phyloP scores from a whole-genome alignment of 2,888 invertebrate genomes.

The Argyresthia goedartella region DNA sequence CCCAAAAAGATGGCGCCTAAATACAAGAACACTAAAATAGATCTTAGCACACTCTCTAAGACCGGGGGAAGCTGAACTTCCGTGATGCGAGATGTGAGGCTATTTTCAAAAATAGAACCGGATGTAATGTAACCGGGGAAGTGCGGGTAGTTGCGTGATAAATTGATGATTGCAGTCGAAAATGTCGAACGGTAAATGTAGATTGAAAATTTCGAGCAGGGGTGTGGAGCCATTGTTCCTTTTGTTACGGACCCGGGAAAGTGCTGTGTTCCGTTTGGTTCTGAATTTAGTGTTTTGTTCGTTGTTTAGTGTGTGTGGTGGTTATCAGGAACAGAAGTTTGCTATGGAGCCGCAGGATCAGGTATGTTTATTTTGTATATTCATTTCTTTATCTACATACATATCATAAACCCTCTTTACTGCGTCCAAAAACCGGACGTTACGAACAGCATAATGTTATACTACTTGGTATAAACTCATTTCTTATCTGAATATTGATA shows the following conservation, averaged over 20 bases:
- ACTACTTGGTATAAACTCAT: no score
- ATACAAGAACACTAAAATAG: constrained; percentile 32
- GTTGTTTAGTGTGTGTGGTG: constrained; percentile 29
- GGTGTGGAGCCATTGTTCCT: constrained; percentile 49
- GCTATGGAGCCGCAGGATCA: constrained; percentile 92
- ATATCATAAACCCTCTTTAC: no score
- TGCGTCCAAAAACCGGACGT: no score
- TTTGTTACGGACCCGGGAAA: constrained; percentile 42
- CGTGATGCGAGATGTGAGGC: constrained; percentile 48
- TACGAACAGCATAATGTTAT: no score
- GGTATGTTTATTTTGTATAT: constrained; percentile 20
- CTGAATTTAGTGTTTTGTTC: constrained; percentile 15
- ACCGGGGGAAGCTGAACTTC: constrained; percentile 38
- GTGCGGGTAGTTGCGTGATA: constrained; percentile 35
- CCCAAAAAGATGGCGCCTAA: constrained; percentile 46
- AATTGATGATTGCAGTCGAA: constrained; percentile 19
- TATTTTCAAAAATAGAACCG: constrained; percentile 27
- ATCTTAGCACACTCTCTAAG: constrained; percentile 11
- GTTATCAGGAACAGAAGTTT: constrained; percentile 81
- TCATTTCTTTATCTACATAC: no score
- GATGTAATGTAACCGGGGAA: background rate
- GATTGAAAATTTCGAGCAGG: constrained; percentile 42
- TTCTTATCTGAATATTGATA: no score
- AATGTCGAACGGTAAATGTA: constrained; percentile 36
- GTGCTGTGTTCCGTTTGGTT: constrained; percentile 26